Evolutionary conservation across 1,140 invertebrate species (phyloP), one percentile per base, ranked within the genome.

Genomic region (Apocrypta bakeri): DNA sequence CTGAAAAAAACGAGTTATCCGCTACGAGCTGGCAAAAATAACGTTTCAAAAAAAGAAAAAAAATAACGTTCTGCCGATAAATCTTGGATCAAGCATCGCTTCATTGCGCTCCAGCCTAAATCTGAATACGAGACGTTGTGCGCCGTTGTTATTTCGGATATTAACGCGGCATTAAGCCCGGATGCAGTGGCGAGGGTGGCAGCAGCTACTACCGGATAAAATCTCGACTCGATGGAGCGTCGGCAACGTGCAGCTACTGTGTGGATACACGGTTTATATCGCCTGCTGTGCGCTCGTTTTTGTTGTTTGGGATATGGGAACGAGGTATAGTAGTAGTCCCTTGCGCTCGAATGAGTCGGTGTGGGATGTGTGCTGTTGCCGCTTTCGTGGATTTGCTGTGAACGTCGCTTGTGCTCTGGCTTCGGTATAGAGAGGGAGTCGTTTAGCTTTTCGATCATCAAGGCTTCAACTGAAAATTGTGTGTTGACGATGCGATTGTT

Each of bases 101-200:
- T 76, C 63, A 37, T 69, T 25, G 73, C 63, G 40, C 24, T 6
- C 56, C 66, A 56, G 29, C 33, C 79, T 86, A 83, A 84, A 85
- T 85, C 77, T 79, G 84, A 81, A 71, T 77, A 81, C 71, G 61
- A 63, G 61, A 63, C 61, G 61, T 63, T 63, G 40, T 24, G 63
- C 33, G 17, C 71, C 33, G 61, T 81, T 85, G 82, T 86, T 83
- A 84, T 87, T 85, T 87, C 83, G 83, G 80, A 87, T 87, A 87
- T 85, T 84, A 85, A 81, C 66, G 83, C 79, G 74, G 71, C 79
- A 85, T 85, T 87, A 85, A 85, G 84, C 86, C 72, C 63, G 63
- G 68, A 42, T 42, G 40, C 40, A 42, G 79, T 6, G 25, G 76
- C 27, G 31, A 27, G 8, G 17, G 24, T 27, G 63, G n/a, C 24